A percentile compares a stretch with the other conserved stretches of the same genome.
Evolutionary conservation across 2,797 vertebrate species (phyloP).

Genomic region (Uromys caudimaculatus): DNA sequence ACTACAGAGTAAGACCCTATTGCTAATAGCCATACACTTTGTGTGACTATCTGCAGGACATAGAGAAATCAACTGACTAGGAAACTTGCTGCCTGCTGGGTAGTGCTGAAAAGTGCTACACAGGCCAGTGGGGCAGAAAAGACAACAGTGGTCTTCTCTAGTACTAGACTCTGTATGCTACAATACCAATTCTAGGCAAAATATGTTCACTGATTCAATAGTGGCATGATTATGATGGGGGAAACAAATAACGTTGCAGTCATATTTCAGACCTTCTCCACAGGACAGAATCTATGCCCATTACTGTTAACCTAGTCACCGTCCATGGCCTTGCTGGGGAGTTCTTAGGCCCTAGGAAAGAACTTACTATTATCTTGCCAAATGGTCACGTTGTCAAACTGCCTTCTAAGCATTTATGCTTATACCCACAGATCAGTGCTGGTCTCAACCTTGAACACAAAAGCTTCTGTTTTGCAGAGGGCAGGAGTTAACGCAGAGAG

Average conservation of each 20-base stretch:
- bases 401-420: not conserved
- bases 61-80: not conserved
- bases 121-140: not conserved
- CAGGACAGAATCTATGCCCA: not conserved
- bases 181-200: not conserved
- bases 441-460: not conserved
- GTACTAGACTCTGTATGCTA: not conserved
- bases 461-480: not conserved
- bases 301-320: not conserved
- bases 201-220: not conserved
- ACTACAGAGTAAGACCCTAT: not conserved
- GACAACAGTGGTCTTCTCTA: not conserved
- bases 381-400: not conserved
- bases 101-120: no score
- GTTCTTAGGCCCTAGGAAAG: not conserved
- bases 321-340: not conserved
- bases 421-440: not conserved
- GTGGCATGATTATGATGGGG: not conserved
- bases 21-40: not conserved
- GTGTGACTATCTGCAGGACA: not conserved
- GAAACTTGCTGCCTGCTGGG: not conserved
- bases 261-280: not conserved
- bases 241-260: not conserved
- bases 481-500: not conserved
- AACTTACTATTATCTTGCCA: not conserved